Base-by-base conservation (phyloP, 2,113 vertebrate genomes). In the Telmatochromis brichardi region DNA sequence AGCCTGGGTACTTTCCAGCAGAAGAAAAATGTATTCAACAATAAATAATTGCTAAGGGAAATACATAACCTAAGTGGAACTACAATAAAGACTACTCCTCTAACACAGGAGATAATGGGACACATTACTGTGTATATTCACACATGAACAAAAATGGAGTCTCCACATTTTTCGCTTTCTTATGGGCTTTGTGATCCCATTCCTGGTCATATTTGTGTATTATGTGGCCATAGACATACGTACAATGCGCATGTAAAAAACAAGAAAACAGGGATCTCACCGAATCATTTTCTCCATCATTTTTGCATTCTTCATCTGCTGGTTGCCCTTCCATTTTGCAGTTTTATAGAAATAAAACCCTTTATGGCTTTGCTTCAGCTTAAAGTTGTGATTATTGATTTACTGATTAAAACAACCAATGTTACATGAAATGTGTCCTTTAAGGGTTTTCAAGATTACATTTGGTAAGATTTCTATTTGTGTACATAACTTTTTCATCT, bases 401-500 rank as follows among this genome's bases (percentile, higher is more conserved):
- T 63, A 33, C 17, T 65, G 2, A 19, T 33, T 63, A 63, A 63
- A 63, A 57, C 55, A 57, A 57, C 2, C 7, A 57, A 57, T 28
- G 23, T 14, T 2, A 57, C 12, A 57, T 57, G 1, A 57, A 26
- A 3, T 55, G 4, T 55, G 21, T 55, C 1, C 0, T 55, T 35
- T n/a, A 19, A 35, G 6, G 5, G 9, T 35, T 19, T 63, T 63
- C 2, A n/a, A 55, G 54, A 55, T 55, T 55, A 55, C 54, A 26
- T 54, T 54, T 54, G 3, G 5, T 53, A 53, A 21, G 19, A 21
- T 54, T 53, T 53, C 28, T 28, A 28, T 28, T 28, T 28, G 60
- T 68, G 33, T 37, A 8, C 35, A 35, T 37, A 13, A 63, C 31
- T 6, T 65, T 76, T 50, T 57, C 19, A 57, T 83, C 57, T 9